Conservation (phyloP, 1,140 invertebrate species). For the Papilio machaon region DNA sequence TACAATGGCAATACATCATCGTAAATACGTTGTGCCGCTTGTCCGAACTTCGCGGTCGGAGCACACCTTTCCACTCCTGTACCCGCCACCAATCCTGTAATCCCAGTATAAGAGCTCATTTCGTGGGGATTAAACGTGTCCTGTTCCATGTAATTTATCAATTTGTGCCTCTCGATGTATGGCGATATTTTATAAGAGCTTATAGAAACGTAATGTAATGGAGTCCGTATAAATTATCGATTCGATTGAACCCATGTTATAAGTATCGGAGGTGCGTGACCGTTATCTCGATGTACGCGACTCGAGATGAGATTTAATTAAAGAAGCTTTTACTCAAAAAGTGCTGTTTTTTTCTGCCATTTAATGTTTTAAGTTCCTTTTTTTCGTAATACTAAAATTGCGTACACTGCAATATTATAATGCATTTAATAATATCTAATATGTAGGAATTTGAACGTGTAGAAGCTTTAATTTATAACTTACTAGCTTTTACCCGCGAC, state of each 20-base stretch:
- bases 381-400: not conserved
- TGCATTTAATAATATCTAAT: not conserved
- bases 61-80: constrained; percentile 5
- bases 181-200: constrained; percentile 44
- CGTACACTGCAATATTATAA: not conserved
- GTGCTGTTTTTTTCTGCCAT: not conserved
- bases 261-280: constrained; percentile 30
- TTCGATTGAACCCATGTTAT: constrained; percentile 30
- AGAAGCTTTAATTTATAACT: too few species aligned
- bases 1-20: constrained; percentile 63
- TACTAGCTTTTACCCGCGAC: too few species aligned
- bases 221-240: constrained; percentile 36
- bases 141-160: constrained; percentile 68
- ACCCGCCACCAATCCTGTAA: constrained; percentile 50
- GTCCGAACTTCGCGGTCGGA: constrained; percentile 32
- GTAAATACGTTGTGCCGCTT: constrained; percentile 24
- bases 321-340: constrained; percentile 35
- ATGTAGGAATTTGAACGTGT: too few species aligned
- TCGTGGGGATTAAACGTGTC: constrained; percentile 64
- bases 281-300: constrained; percentile 27
- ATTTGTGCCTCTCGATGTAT: constrained; percentile 55
- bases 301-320: constrained; percentile 33
- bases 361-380: not conserved
- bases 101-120: constrained; percentile 66
- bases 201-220: constrained; percentile 43